Percentiles rank a stretch among this genome's conserved stretches.
Conservation (phyloP, 2,113 vertebrate genomes). For the Cyanoramphus novaezelandiae region DNA sequence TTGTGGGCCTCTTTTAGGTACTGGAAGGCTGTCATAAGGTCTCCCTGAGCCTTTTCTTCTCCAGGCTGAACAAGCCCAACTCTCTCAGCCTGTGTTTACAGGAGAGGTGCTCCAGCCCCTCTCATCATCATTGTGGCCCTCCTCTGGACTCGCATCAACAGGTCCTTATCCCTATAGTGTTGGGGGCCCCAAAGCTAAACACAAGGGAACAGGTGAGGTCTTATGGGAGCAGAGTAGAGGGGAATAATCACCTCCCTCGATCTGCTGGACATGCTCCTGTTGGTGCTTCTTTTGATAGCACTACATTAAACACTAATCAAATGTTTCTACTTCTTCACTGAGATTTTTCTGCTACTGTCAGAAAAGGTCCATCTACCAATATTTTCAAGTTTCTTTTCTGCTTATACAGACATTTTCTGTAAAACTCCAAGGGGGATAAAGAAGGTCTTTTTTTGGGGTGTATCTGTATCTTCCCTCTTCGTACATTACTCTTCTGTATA, state of each 20-base stretch:
- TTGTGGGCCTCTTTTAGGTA: neutral
- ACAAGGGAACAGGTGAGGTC: neutral
- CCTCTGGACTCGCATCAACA: neutral
- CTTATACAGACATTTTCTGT: neutral
- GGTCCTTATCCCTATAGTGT: neutral
- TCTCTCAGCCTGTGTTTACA: neutral
- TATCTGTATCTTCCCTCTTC: neutral
- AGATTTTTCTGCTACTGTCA: neutral
- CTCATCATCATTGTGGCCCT: neutral
- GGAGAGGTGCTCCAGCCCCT: neutral
- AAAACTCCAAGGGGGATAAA: neutral
- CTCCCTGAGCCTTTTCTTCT: neutral
- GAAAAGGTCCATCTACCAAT: neutral
- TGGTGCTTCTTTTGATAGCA: neutral
- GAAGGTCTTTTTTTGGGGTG: neutral
- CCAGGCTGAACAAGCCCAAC: neutral
- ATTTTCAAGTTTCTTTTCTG: neutral
- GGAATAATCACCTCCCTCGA: neutral
- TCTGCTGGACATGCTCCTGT: neutral
- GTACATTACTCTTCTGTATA: neutral
- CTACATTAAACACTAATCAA: neutral
- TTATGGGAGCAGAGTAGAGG: neutral
- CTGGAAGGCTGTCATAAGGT: neutral
- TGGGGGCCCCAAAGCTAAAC: neutral
- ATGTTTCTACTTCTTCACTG: neutral